Percentiles rank a stretch among this genome's conserved stretches.
Evolutionary conservation across 2,888 invertebrate species (phyloP).

Genomic region (Tachina lurida): DNA sequence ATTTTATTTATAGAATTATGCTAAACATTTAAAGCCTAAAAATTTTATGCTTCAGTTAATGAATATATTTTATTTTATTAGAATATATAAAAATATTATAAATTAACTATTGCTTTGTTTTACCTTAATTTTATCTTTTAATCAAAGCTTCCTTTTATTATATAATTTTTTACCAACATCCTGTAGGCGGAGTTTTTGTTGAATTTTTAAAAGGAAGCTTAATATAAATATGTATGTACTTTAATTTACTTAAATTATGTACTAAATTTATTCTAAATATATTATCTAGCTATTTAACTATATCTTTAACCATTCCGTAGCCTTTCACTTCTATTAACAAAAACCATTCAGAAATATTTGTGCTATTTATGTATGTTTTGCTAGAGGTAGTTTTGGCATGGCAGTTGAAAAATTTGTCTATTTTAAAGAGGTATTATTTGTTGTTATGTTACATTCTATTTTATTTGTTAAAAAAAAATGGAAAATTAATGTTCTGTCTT

Average conservation of each 20-base stretch:
- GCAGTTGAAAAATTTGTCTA: slow-evolving; percentile 38
- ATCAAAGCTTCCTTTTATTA: slow-evolving; percentile 23
- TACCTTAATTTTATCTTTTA: not conserved
- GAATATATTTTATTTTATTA: not conserved
- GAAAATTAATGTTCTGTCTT: slow-evolving; percentile 40
- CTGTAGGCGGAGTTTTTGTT: not conserved
- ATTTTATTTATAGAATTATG: slow-evolving; percentile 61
- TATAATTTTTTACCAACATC: not conserved
- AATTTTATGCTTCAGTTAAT: slow-evolving; percentile 35
- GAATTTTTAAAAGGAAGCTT: slow-evolving; percentile 11
- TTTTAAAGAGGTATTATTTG: slow-evolving; percentile 58
- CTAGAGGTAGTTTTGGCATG: slow-evolving; percentile 60
- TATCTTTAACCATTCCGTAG: slow-evolving; percentile 27
- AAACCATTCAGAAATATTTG: slow-evolving; percentile 47
- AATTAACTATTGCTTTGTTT: slow-evolving; percentile 36
- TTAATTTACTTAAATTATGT: not conserved
- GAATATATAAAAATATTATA: slow-evolving; percentile 3
- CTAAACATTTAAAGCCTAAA: slow-evolving; percentile 52
- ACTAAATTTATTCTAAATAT: slow-evolving; percentile 34
- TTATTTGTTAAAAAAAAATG: not conserved
- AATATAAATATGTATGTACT: not conserved
- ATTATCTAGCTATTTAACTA: slow-evolving; percentile 23
- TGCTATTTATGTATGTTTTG: slow-evolving; percentile 42
- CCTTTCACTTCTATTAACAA: slow-evolving; percentile 25
- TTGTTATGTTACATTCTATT: not conserved